Conservation (phyloP, 2,888 invertebrate species). For the Choreutis nemorana region DNA sequence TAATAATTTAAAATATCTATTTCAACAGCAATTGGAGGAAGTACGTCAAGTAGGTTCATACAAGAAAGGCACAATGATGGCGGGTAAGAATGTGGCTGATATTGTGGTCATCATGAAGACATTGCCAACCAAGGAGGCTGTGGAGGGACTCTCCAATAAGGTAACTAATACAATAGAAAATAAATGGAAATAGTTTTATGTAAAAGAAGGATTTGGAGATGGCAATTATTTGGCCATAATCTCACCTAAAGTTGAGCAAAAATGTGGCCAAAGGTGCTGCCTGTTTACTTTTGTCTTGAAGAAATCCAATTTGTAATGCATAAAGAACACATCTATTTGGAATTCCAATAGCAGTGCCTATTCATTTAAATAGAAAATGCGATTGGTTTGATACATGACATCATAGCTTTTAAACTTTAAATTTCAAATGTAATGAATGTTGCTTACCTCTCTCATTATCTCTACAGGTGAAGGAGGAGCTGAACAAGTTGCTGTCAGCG, state of each 20-base stretch:
- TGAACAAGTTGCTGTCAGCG: slow-evolving; percentile 70
- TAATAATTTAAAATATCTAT: too few relatives aligned
- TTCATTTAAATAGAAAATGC: slow-evolving; percentile 1
- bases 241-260: too few relatives aligned
- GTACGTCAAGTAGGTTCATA: slow-evolving; percentile 97
- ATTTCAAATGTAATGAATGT: not conserved
- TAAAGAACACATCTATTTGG: too few relatives aligned
- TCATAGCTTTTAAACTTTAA: not conserved
- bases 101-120: slow-evolving; percentile 97
- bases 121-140: slow-evolving; percentile 93
- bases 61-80: slow-evolving; percentile 97
- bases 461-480: slow-evolving; percentile 75
- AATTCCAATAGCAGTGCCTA: not conserved
- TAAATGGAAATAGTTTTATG: too few relatives aligned
- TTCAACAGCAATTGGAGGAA: slow-evolving; percentile 67
- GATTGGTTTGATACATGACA: not conserved
- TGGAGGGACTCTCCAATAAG: slow-evolving; percentile 90
- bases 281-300: too few relatives aligned
- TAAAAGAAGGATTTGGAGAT: too few relatives aligned
- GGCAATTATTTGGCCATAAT: too few relatives aligned
- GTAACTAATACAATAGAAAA: too few relatives aligned
- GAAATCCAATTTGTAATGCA: too few relatives aligned
- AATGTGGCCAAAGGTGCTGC: too few relatives aligned
- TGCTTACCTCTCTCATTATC: too few relatives aligned
- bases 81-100: slow-evolving; percentile 94